Evolutionary conservation across 2,797 vertebrate genomes (phyloP).

Genomic region (Capromys pilorides): DNA sequence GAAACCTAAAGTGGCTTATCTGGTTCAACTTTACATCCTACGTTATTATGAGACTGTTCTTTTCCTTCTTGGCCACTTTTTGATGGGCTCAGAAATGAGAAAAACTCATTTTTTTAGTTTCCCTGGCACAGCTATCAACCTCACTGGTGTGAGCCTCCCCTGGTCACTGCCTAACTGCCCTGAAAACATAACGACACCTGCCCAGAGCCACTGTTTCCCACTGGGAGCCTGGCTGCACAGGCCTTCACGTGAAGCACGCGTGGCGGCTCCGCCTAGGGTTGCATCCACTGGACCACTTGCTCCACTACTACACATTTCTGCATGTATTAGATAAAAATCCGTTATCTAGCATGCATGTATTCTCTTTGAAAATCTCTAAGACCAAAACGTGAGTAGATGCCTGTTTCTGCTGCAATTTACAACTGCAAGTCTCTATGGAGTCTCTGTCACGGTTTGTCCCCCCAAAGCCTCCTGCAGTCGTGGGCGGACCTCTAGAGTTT

Average conservation of each 20-base stretch:
- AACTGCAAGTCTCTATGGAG: background rate
- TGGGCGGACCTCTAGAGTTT: too few relatives aligned
- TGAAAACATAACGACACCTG: background rate
- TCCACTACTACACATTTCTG: background rate
- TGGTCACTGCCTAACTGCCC: background rate
- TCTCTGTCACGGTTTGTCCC: too few relatives aligned
- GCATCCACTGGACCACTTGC: background rate
- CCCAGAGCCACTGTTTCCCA: background rate
- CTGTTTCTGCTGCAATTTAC: constrained; percentile 11
- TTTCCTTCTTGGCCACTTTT: constrained; percentile 37
- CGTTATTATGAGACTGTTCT: constrained; percentile 47
- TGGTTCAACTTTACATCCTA: constrained; percentile 68
- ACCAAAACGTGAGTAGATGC: constrained; percentile 37
- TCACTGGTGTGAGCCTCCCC: background rate
- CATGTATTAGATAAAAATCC: background rate
- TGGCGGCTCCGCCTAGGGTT: background rate
- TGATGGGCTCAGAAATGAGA: background rate
- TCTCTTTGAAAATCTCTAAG: constrained; percentile 59
- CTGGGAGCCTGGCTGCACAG: background rate
- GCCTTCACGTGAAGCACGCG: background rate
- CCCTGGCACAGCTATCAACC: background rate
- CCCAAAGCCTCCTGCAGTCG: too few relatives aligned
- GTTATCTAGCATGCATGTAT: background rate
- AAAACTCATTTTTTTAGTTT: constrained; percentile 25
- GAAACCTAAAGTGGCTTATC: constrained; percentile 29